Evolutionary conservation across 2,888 invertebrate species (phyloP).

Genomic region (Teleiodes luculella): DNA sequence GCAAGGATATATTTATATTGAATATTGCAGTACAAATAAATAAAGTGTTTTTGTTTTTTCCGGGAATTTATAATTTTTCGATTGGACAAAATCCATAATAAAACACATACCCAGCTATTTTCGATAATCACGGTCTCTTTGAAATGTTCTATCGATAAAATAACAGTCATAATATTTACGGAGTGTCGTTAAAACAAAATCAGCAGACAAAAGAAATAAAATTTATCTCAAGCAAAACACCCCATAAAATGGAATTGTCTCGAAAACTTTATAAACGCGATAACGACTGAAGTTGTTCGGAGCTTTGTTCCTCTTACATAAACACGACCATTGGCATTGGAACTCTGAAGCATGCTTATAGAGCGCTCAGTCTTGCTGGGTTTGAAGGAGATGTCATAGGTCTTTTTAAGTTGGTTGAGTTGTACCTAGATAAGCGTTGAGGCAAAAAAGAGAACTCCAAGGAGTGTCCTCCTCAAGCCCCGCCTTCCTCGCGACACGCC

Average conservation of each 20-base stretch:
- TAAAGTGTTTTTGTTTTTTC: too few relatives aligned
- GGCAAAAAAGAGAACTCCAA: slow-evolving; percentile 75
- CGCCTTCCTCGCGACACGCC: slow-evolving; percentile 68
- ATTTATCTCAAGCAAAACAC: slow-evolving; percentile 76
- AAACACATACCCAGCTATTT: too few relatives aligned
- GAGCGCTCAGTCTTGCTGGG: slow-evolving; percentile 6
- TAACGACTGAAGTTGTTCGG: slow-evolving; percentile 75
- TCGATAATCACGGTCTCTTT: too few relatives aligned
- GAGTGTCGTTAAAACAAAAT: slow-evolving; percentile 37
- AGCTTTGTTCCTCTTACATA: slow-evolving; percentile 73
- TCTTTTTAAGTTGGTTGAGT: slow-evolving; percentile 53
- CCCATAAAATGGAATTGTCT: slow-evolving; percentile 76
- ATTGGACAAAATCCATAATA: too few relatives aligned
- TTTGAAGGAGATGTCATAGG: slow-evolving; percentile 39
- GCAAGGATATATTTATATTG: too few relatives aligned
- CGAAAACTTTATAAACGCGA: slow-evolving; percentile 77
- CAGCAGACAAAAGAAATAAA: slow-evolving; percentile 70
- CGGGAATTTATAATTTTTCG: too few relatives aligned
- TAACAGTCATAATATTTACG: slow-evolving; percentile 25
- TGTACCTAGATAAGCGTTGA: slow-evolving; percentile 66
- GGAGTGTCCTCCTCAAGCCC: slow-evolving; percentile 70
- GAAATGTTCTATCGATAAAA: slow-evolving; percentile 13
- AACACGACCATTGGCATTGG: slow-evolving; percentile 49
- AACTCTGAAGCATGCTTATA: slow-evolving; percentile 28
- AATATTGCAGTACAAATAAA: too few relatives aligned